phyloP scores from a whole-genome alignment of 2,113 vertebrate genomes.

The Xiphophorus maculatus region DNA sequence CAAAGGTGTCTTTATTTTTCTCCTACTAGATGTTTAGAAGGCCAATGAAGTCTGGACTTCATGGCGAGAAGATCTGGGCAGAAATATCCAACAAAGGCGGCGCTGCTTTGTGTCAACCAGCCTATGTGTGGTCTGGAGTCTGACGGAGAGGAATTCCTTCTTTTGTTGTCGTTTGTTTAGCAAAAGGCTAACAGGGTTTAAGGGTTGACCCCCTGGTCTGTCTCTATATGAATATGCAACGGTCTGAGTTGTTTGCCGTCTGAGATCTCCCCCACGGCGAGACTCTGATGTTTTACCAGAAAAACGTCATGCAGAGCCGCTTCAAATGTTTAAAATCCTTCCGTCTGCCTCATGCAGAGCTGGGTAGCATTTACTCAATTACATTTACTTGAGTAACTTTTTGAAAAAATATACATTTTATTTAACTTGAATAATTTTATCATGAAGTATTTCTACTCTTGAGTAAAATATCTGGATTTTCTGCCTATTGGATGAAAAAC shows the following conservation, averaged over 20 bases:
- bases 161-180: slow-evolving; percentile 53
- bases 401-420: too few relatives aligned
- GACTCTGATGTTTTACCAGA: background rate
- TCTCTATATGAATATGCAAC: slow-evolving; percentile 35
- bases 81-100: background rate
- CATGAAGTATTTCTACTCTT: too few relatives aligned
- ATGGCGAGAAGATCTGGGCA: background rate
- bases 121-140: background rate
- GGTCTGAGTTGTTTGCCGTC: slow-evolving; percentile 26
- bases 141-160: slow-evolving; percentile 43
- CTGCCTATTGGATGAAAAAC: too few relatives aligned
- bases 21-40: background rate
- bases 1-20: background rate
- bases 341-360: background rate
- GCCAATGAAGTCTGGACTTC: background rate
- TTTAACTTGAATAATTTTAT: too few relatives aligned
- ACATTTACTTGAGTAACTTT: too few relatives aligned
- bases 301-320: background rate
- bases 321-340: background rate
- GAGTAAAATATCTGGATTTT: too few relatives aligned
- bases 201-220: slow-evolving; percentile 26
- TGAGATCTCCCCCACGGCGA: background rate
- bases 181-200: slow-evolving; percentile 11
- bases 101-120: slow-evolving; percentile 13
- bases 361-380: too few relatives aligned